These are phyloP conservation scores for Papilio demoleus DNA, from an alignment of 2,888 invertebrate species.

Conservation along the genomic window DNA sequence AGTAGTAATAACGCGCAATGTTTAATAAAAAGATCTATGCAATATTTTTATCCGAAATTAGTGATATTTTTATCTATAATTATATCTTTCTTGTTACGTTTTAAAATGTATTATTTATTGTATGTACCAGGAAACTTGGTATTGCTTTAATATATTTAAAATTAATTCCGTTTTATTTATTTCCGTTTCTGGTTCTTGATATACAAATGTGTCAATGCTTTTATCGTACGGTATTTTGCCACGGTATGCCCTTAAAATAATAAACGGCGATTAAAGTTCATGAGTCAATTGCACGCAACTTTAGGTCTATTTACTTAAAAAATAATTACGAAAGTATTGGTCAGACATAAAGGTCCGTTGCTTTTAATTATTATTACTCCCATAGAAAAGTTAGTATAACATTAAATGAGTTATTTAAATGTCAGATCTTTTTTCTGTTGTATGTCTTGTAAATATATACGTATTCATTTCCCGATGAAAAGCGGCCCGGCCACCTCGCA, in stretches of 20 bases:
- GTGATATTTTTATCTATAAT: background rate
- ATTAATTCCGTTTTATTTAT: slow-evolving; percentile 5
- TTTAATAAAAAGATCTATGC: no score
- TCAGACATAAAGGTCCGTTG: background rate
- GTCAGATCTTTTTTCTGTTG: background rate
- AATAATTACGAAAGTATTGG: background rate
- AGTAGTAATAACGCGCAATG: background rate
- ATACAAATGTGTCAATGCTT: slow-evolving; percentile 14
- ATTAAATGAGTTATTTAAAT: no score
- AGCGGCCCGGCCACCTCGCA: slow-evolving; percentile 15
- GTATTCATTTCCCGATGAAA: slow-evolving; percentile 35
- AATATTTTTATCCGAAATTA: background rate
- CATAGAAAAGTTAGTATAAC: no score
- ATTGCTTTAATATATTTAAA: slow-evolving; percentile 8
- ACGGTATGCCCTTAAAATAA: slow-evolving; percentile 4
- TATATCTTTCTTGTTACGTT: background rate
- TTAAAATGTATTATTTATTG: slow-evolving; percentile 10
- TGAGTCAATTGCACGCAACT: background rate
- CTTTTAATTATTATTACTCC: no score
- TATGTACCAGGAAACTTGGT: slow-evolving; percentile 3
- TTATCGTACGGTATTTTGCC: background rate
- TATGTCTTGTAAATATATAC: no score
- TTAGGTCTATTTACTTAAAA: background rate
- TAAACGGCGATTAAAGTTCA: slow-evolving; percentile 4
- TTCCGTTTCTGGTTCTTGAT: slow-evolving; percentile 17